phyloP scores from a whole-genome alignment of 2,797 vertebrate genomes.

The Onychomys torridus region DNA sequence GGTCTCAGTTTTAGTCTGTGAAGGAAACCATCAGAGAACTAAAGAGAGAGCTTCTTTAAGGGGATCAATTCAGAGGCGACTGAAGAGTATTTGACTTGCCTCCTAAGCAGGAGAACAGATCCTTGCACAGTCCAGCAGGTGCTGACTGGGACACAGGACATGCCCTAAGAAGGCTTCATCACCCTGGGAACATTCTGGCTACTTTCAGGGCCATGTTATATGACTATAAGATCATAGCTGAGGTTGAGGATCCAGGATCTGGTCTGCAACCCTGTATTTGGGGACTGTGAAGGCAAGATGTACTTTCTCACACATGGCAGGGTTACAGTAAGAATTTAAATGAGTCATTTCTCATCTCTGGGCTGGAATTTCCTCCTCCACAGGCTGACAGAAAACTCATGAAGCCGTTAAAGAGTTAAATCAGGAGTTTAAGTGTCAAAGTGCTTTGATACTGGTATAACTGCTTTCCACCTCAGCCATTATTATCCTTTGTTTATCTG shows the following conservation, averaged over 20 bases:
- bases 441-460: constrained; percentile 15
- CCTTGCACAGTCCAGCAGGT: neutral
- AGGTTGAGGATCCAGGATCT: neutral
- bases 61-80: neutral
- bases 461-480: neutral
- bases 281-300: neutral
- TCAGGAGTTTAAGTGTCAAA: constrained; percentile 23
- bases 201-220: neutral
- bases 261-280: neutral
- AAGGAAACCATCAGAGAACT: constrained; percentile 10
- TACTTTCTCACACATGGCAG: neutral
- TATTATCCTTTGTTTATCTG: constrained; percentile 19
- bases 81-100: neutral
- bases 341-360: constrained; percentile 46
- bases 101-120: neutral
- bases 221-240: neutral
- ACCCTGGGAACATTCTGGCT: neutral
- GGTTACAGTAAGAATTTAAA: neutral
- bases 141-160: neutral
- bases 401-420: constrained; percentile 62
- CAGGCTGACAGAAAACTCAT: constrained; percentile 40
- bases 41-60: constrained; percentile 35
- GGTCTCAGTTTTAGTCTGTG: constrained; percentile 31
- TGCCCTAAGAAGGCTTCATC: neutral
- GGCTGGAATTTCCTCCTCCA: constrained; percentile 22